Evolutionary conservation across 2,797 vertebrate genomes (phyloP).

Genomic region (Enteromius viviparus): DNA sequence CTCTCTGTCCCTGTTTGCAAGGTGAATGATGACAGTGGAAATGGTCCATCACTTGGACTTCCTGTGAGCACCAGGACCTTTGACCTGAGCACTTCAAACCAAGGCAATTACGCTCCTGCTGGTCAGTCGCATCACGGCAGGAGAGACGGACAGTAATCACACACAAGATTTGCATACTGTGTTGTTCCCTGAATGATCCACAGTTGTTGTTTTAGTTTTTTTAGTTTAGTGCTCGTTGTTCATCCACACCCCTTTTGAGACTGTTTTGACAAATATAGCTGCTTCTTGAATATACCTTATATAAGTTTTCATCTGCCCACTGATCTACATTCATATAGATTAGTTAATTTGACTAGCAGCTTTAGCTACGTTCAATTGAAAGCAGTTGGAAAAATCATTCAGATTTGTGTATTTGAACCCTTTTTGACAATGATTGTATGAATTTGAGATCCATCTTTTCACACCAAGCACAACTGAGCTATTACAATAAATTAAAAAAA

Average conservation of each 20-base stretch:
- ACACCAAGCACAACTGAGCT: not conserved
- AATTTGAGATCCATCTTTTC: not conserved
- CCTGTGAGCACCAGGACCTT: slow-evolving; percentile 1
- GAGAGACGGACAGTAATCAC: not conserved
- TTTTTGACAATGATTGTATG: not conserved
- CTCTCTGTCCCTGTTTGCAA: slow-evolving; percentile 14
- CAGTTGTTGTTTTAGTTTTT: not conserved
- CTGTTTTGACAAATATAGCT: too few relatives aligned
- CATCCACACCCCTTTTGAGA: too few relatives aligned
- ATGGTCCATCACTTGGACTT: slow-evolving; percentile 19
- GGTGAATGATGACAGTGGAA: slow-evolving; percentile 29
- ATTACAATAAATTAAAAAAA: not conserved
- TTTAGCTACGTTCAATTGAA: too few relatives aligned
- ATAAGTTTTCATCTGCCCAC: too few relatives aligned
- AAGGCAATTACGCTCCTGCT: slow-evolving; percentile 25
- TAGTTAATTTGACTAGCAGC: too few relatives aligned
- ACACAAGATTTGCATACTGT: too few relatives aligned
- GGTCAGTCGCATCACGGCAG: not conserved
- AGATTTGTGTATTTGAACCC: too few relatives aligned
- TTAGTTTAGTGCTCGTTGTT: too few relatives aligned
- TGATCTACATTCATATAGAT: too few relatives aligned
- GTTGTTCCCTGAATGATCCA: too few relatives aligned
- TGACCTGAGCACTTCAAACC: slow-evolving; percentile 9
- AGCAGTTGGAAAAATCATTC: not conserved
- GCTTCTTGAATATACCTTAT: too few relatives aligned